phyloP scores from a whole-genome alignment of 2,888 invertebrate genomes.

The Rhogogaster chlorosoma region DNA sequence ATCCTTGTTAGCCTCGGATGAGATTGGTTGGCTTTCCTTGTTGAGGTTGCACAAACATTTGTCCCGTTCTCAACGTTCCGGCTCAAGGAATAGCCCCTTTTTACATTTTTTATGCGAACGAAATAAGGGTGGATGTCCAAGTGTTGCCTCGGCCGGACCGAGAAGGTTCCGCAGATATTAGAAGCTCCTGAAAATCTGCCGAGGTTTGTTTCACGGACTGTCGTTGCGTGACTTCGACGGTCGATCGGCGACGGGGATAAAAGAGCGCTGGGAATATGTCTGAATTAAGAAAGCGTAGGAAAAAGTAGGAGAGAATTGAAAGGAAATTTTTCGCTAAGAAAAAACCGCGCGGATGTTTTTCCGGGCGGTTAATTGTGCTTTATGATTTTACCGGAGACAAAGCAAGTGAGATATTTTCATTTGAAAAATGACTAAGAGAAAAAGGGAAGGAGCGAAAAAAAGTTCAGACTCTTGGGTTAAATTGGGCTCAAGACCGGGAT shows the following conservation, averaged over 20 bases:
- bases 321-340: too few relatives aligned
- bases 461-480: constrained; percentile 34
- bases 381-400: background rate
- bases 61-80: background rate
- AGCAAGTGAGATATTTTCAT: background rate
- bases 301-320: background rate
- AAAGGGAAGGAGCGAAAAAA: background rate
- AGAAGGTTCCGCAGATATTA: background rate
- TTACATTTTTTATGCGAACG: background rate
- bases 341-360: background rate
- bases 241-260: constrained; percentile 4
- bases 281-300: background rate
- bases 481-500: constrained; percentile 33
- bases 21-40: constrained; percentile 16
- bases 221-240: constrained; percentile 18
- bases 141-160: background rate
- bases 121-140: background rate
- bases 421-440: background rate
- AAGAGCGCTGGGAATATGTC: background rate
- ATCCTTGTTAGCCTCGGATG: constrained; percentile 29
- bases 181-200: background rate
- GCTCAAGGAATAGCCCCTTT: background rate
- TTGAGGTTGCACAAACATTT: constrained; percentile 14
- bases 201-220: background rate
- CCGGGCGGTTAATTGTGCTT: background rate